Conservation (phyloP, 2,797 vertebrate genomes). For the Ptychadena robeensis region DNA sequence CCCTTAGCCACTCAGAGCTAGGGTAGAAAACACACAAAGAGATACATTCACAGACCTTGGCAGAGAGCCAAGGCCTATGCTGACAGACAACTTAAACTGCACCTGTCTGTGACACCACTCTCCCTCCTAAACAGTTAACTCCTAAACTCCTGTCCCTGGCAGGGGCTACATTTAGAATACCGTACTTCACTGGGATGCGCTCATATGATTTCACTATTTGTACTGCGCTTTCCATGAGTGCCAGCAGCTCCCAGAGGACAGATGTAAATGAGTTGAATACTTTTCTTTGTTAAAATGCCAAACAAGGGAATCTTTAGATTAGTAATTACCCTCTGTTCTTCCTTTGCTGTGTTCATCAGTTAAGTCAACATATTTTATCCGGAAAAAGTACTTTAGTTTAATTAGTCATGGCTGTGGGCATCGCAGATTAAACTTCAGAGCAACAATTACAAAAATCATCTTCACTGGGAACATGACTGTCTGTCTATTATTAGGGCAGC, state of each 20-base stretch:
- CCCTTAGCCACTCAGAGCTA: too few relatives aligned
- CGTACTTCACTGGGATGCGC: not conserved
- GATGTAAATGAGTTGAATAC: conserved; percentile 14
- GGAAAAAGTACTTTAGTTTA: conserved; percentile 61
- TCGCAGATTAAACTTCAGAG: conserved; percentile 71
- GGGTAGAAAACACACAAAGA: too few relatives aligned
- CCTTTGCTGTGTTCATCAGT: conserved; percentile 63
- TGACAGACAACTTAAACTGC: too few relatives aligned
- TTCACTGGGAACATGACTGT: conserved; percentile 25
- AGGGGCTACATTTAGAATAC: too few relatives aligned
- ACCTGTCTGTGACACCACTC: too few relatives aligned
- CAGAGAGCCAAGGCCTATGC: too few relatives aligned
- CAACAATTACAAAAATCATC: conserved; percentile 70
- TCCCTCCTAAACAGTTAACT: too few relatives aligned
- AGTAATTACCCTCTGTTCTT: conserved; percentile 60
- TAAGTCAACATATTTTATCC: conserved; percentile 65
- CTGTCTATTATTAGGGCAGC: not conserved
- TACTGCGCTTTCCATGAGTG: not conserved
- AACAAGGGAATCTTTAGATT: conserved; percentile 59
- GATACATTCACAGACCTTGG: too few relatives aligned
- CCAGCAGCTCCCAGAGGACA: conserved; percentile 18
- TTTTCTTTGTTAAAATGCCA: conserved; percentile 38
- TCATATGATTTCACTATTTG: not conserved
- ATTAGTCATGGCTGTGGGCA: conserved; percentile 67
- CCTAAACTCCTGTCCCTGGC: too few relatives aligned